Evolutionary conservation across 2,888 invertebrate genomes (phyloP), one percentile per base, ranked within the genome.

Genomic region (Chaetogeoica ovagalla): DNA sequence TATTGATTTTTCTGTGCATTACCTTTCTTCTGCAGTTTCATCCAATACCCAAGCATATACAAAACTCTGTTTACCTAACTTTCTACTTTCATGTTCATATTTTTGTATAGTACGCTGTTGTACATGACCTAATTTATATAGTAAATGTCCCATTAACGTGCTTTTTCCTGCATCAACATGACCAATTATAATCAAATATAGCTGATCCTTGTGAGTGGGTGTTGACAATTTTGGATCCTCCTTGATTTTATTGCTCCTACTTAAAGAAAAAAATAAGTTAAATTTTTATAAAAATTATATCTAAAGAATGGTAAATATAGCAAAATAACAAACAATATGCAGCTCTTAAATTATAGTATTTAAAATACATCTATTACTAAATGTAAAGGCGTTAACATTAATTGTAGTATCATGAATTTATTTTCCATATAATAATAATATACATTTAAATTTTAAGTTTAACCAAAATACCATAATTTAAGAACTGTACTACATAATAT

Each of bases 1-100:
- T 66, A 39, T 55, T 11, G 23, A 11, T 59, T 62, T 39, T 62
- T 75, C 37, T 52, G 8, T 19, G 62, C 55, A 84, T 83, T 84
- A 90, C 90, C 91, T 91, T 87, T 99, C 99, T 86, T 99, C 99
- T 1, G 96, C 96, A 82, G 98, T 98, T 88, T 99, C 98, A 87
- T 99, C 99, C 74, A 99, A 88, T 3, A 99, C 97, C 99, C 99
- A 99, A 5, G 99, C 99, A 87, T 94, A 99, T 88, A 96, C 94
- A 85, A 98, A 98, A 83, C 97, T 97, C 85, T 97, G 95, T 87
- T 99, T 99, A 5, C 99, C 99, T 83, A 96, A 88, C 87, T 98
- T 98, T 86, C 95, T 94, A 84, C 97, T 96, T 85, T 99, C 98
- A 86, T 96, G 96, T 86, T 98, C 98, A 89, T 96, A 97, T 86